A percentile compares a stretch with the other conserved stretches of the same genome.
Evolutionary conservation across 2,797 vertebrate genomes (phyloP).

Genomic region (Sebastes vulpes): DNA sequence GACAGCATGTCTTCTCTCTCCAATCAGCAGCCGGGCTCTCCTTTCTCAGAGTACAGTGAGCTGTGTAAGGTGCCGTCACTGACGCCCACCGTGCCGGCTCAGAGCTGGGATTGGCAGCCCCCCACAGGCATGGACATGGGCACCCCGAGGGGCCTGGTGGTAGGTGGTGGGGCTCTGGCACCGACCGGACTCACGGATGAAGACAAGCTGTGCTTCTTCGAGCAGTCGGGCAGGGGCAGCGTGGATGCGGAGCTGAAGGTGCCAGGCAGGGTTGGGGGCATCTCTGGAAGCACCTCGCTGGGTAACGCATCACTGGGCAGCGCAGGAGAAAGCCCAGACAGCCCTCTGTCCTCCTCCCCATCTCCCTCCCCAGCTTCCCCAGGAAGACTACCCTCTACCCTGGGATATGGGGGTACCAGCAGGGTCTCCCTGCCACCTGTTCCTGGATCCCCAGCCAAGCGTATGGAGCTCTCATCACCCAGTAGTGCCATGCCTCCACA

Average conservation of each 20-base stretch:
- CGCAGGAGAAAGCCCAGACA: slow-evolving; percentile 83
- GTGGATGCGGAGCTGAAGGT: slow-evolving; percentile 87
- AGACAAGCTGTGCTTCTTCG: slow-evolving; percentile 94
- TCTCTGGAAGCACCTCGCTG: slow-evolving; percentile 76
- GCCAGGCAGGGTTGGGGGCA: slow-evolving; percentile 73
- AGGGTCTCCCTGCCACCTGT: slow-evolving; percentile 56
- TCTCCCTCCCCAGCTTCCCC: slow-evolving; percentile 81
- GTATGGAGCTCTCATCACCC: slow-evolving; percentile 28
- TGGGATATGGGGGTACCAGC: slow-evolving; percentile 73
- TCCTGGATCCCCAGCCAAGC: slow-evolving; percentile 66
- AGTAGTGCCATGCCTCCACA: slow-evolving; percentile 38
- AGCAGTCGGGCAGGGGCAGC: slow-evolving; percentile 76
- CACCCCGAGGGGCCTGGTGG: slow-evolving; percentile 68
- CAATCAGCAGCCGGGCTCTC: slow-evolving; percentile 87
- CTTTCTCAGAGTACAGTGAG: slow-evolving; percentile 88
- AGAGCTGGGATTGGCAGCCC: slow-evolving; percentile 92
- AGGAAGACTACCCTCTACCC: slow-evolving; percentile 58
- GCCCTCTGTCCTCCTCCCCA: slow-evolving; percentile 81
- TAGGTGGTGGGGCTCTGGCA: slow-evolving; percentile 65
- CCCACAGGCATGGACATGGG: slow-evolving; percentile 84
- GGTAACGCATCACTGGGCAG: slow-evolving; percentile 81
- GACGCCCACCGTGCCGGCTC: slow-evolving; percentile 72
- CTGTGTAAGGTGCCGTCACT: slow-evolving; percentile 85
- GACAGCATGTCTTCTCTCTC: slow-evolving; percentile 91
- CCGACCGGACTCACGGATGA: slow-evolving; percentile 90